phyloP scores from a whole-genome alignment of 2,888 invertebrate species.

The Agapostemon virescens region DNA sequence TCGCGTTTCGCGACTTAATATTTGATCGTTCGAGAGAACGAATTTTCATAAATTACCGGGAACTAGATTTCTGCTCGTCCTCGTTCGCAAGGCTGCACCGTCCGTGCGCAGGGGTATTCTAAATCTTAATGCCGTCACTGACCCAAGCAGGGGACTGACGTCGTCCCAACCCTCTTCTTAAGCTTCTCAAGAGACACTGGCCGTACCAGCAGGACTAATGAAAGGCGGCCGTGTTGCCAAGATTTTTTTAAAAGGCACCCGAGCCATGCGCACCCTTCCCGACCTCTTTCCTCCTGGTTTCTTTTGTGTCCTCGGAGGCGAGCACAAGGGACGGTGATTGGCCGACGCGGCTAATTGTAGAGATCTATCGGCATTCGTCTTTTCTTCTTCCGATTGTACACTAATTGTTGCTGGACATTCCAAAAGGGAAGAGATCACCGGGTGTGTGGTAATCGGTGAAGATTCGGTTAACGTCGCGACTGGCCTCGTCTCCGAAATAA shows the following conservation, averaged over 20 bases:
- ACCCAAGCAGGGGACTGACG: conserved; percentile 45
- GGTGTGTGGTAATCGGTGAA: conserved; percentile 12
- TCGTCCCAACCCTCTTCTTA: conserved; percentile 50
- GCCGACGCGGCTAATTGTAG: conserved; percentile 71
- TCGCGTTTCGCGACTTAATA: neutral
- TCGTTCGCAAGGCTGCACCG: neutral
- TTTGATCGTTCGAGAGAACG: neutral
- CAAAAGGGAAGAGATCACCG: neutral
- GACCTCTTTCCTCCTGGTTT: conserved; percentile 60
- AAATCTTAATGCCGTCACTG: conserved; percentile 51
- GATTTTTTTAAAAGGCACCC: conserved; percentile 68
- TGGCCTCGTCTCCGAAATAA: neutral
- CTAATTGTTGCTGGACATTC: conserved; percentile 43
- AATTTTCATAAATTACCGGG: neutral
- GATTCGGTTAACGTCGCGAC: neutral
- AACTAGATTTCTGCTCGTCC: neutral
- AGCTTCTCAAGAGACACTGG: conserved; percentile 58
- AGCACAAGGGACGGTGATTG: conserved; percentile 73
- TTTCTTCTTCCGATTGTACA: conserved; percentile 58
- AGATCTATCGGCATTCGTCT: conserved; percentile 56
- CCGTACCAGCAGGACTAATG: conserved; percentile 68
- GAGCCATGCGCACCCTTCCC: conserved; percentile 44
- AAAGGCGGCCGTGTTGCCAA: conserved; percentile 71
- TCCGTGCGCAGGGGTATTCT: conserved; percentile 30
- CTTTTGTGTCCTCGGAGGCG: conserved; percentile 65